phyloP scores from a whole-genome alignment of 1,140 invertebrate species.

The Papilio xuthus region DNA sequence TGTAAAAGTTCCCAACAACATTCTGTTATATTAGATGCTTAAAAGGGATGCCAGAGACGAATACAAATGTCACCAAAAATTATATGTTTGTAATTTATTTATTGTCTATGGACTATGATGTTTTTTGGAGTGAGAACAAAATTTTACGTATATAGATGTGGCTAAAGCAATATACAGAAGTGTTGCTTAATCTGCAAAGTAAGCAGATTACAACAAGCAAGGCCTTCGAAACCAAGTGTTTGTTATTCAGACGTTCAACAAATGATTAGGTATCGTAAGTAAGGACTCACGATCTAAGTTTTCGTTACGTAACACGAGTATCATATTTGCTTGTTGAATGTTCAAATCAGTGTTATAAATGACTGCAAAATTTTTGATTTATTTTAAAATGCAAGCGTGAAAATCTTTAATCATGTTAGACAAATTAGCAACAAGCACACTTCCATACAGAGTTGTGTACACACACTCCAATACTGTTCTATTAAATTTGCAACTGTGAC shows the following conservation, averaged over 20 bases:
- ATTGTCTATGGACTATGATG: too few species aligned
- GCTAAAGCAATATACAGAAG: not conserved
- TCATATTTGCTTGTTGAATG: not conserved
- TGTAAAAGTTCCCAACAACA: not conserved
- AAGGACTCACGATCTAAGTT: not conserved
- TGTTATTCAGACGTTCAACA: not conserved
- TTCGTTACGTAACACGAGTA: not conserved
- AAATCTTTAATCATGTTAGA: not conserved
- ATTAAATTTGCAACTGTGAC: not conserved
- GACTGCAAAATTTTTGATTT: not conserved
- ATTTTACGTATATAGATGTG: not conserved
- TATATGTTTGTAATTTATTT: too few species aligned
- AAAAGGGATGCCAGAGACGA: too few species aligned
- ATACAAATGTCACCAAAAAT: too few species aligned
- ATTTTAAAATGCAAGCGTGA: not conserved
- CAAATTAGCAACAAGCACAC: not conserved
- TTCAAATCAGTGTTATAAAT: not conserved
- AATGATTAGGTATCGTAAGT: constrained; percentile 15
- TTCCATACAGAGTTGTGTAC: too few species aligned
- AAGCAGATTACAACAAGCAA: not conserved
- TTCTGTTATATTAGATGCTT: too few species aligned
- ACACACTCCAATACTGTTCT: not conserved
- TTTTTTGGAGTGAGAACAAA: too few species aligned
- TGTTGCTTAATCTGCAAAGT: constrained; percentile 7
- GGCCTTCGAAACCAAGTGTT: not conserved